Base-by-base conservation (phyloP, 2,888 invertebrate genomes). In the Cordilura impudica region DNA sequence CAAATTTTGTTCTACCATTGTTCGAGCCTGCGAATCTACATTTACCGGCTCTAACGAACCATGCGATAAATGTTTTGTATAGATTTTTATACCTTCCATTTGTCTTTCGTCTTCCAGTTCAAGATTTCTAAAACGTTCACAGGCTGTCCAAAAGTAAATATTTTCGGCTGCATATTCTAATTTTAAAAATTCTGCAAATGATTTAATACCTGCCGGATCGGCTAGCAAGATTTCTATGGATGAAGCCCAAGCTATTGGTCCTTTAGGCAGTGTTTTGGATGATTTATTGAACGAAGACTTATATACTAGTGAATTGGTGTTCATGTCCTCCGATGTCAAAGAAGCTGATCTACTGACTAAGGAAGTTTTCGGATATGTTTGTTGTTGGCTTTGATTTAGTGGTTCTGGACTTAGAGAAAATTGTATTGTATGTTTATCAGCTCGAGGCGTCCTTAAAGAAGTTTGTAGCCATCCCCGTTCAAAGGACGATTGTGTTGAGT, bases 131-230 rank as follows among this genome's bases (percentile, higher is more conserved):
- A 95, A 98, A 81, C 95, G 93, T 90, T 98, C 98, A 89, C 98
- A 98, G 21, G 97, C 95, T 85, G 95, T 95, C 97, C 98, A 99
- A 91, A 99, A 99, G 83, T 96, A 92, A 66, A 99, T 97, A 88
- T 99, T 99, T 90, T 99, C 99, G 19, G 97, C 96, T 80, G 98
- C 98, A 90, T 98, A 99, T 91, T 99, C 99, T 89, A 98, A 97
- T 88, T 96, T 95, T 66, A 99, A 91, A 90, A 98, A 98, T 90
- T 95, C 97, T 29, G 97, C 95, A 91, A 98, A 98, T 54, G 97
- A 95, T 84, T 95, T 94, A n/a, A 97, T 92, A 35, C 98, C 98
- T 29, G 94, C 93, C 0, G 95, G 93, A 91, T 98, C 98, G 26
- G 95, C 94, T 75, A 98, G 91, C 73, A 98, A 93, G 86, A 95